These are phyloP conservation scores for Salarias fasciatus DNA, from an alignment of 2,797 vertebrate species.

Conservation along the genomic window DNA sequence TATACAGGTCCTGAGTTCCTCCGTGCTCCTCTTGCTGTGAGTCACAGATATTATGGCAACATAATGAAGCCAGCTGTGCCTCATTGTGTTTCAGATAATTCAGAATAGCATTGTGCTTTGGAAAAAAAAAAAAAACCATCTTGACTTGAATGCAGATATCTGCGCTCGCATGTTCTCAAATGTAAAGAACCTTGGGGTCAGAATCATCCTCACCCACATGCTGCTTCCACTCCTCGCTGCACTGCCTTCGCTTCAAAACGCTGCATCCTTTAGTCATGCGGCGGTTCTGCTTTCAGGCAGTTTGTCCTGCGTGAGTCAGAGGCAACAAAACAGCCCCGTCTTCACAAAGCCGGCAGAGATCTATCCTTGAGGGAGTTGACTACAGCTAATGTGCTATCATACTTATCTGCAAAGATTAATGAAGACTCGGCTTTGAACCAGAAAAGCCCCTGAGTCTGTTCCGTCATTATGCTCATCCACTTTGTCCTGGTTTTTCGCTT, in stretches of 20 bases:
- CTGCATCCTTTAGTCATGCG: slow-evolving; percentile 5
- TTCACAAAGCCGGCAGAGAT: slow-evolving; percentile 17
- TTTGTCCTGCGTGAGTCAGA: slow-evolving; percentile 30
- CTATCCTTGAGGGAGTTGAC: background rate
- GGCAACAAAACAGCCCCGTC: slow-evolving; percentile 23
- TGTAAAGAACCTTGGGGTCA: slow-evolving; percentile 23
- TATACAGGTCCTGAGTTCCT: slow-evolving; percentile 2
- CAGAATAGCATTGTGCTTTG: slow-evolving; percentile 12
- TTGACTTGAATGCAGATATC: slow-evolving; percentile 13
- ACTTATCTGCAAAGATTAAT: slow-evolving; percentile 5
- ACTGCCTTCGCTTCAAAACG: background rate
- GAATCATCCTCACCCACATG: slow-evolving; percentile 8
- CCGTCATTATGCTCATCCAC: background rate
- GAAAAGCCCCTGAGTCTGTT: slow-evolving; percentile 1
- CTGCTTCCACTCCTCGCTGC: background rate
- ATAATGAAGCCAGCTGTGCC: slow-evolving; percentile 56
- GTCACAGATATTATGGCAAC: slow-evolving; percentile 37
- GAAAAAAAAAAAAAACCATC: slow-evolving; percentile 34
- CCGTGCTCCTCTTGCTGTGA: slow-evolving; percentile 22
- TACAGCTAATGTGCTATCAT: background rate
- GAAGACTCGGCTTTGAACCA: slow-evolving; percentile 2
- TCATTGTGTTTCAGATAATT: slow-evolving; percentile 44
- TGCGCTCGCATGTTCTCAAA: slow-evolving; percentile 8
- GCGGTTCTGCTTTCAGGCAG: background rate
- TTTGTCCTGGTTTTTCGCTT: background rate